Conservation (phyloP, 2,888 invertebrate species). For the Leucoptera coffeella region DNA sequence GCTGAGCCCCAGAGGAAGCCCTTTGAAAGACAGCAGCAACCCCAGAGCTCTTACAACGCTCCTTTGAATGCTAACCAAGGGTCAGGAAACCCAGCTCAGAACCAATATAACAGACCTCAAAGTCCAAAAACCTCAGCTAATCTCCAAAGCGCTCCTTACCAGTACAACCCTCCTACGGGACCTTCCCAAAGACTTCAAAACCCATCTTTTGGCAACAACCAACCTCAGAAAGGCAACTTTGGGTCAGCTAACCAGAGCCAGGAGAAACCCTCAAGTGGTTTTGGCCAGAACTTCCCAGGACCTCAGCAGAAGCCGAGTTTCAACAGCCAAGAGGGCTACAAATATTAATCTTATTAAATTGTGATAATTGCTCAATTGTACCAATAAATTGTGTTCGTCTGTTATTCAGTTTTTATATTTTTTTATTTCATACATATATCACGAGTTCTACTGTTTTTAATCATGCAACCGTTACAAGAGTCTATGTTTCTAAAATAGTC, state of each 20-base stretch:
- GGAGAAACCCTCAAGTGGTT: constrained; percentile 1
- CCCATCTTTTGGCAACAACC: constrained; percentile 1
- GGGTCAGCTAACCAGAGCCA: constrained; percentile 7
- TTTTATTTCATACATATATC: too few species aligned
- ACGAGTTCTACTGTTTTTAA: too few species aligned
- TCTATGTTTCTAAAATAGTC: too few species aligned
- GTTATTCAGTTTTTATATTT: too few species aligned
- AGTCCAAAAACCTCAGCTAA: constrained; percentile 4
- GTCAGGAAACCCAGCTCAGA: constrained; percentile 1
- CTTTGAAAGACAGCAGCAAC: neutral
- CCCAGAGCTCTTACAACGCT: neutral
- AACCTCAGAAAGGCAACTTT: neutral
- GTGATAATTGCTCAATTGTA: too few species aligned
- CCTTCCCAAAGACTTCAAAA: neutral
- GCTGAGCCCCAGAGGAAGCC: neutral
- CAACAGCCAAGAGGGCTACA: constrained; percentile 36
- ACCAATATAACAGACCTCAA: constrained; percentile 9
- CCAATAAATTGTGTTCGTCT: too few species aligned
- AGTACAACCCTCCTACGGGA: constrained; percentile 11
- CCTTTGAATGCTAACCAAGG: neutral
- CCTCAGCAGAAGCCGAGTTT: constrained; percentile 41
- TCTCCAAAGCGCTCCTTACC: constrained; percentile 12
- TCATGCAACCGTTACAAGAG: too few species aligned
- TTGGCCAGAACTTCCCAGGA: constrained; percentile 17
- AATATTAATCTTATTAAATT: constrained; percentile 24